phyloP scores from a whole-genome alignment of 2,113 vertebrate genomes.

The Lasiurus cinereus region DNA sequence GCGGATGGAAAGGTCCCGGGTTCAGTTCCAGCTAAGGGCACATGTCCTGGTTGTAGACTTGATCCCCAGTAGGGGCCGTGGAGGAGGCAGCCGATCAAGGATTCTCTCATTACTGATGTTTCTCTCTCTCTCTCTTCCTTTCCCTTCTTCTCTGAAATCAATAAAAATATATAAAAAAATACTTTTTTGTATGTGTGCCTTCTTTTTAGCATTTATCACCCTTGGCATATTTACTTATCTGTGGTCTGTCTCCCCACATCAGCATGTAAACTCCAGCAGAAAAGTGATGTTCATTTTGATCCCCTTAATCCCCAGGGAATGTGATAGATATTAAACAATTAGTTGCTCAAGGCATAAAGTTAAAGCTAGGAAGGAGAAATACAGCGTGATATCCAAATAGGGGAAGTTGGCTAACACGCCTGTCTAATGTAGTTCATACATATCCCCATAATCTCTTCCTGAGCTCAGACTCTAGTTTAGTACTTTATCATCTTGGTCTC shows the following conservation, averaged over 20 bases:
- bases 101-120: too few relatives aligned
- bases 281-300: constrained; percentile 37
- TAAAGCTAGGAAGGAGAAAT: constrained; percentile 51
- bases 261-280: constrained; percentile 23
- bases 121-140: too few relatives aligned
- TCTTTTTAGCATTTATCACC: not conserved
- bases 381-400: not conserved
- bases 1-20: too few relatives aligned
- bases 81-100: too few relatives aligned
- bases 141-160: too few relatives aligned
- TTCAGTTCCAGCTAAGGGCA: too few relatives aligned
- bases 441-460: not conserved
- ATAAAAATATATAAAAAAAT: too few relatives aligned
- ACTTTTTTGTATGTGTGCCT: not conserved
- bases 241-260: not conserved
- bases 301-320: constrained; percentile 34
- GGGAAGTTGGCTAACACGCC: not conserved
- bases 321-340: constrained; percentile 3
- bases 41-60: too few relatives aligned
- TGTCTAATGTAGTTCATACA: not conserved
- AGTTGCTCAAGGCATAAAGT: constrained; percentile 23
- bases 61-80: too few relatives aligned
- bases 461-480: not conserved
- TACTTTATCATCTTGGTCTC: not conserved
- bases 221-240: constrained; percentile 14